phyloP scores from a whole-genome alignment of 2,113 vertebrate species.

The Carettochelys insculpta region DNA sequence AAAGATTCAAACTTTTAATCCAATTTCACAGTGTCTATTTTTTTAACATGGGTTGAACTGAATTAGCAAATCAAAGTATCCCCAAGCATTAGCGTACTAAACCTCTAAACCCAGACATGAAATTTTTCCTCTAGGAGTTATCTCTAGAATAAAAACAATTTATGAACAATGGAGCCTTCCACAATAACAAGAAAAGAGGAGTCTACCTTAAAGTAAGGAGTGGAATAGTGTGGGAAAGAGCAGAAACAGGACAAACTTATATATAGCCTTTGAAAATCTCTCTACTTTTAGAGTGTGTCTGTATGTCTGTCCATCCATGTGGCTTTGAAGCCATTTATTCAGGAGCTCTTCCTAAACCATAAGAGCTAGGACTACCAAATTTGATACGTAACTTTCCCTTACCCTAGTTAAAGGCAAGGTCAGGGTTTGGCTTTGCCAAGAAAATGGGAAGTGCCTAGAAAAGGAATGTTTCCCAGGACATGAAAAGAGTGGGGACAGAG shows the following conservation, averaged over 20 bases:
- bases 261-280: slow-evolving; percentile 69
- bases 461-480: no score
- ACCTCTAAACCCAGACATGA: neutral
- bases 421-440: no score
- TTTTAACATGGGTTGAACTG: neutral
- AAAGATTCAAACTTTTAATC: neutral
- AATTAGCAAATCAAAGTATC: neutral
- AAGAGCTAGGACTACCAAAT: no score
- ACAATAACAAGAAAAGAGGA: slow-evolving; percentile 9
- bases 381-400: no score
- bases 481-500: no score
- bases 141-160: neutral
- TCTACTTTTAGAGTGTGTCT: no score
- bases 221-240: neutral
- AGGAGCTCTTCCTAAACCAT: no score
- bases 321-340: no score
- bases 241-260: slow-evolving; percentile 15
- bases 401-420: no score
- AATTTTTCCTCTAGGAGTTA: neutral
- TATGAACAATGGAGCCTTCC: neutral
- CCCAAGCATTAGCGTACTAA: neutral
- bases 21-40: neutral
- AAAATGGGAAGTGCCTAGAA: no score
- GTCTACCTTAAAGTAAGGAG: slow-evolving; percentile 15
- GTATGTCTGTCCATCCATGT: no score